Conservation (phyloP, 1,140 invertebrate species). For the Nebria ingens region DNA sequence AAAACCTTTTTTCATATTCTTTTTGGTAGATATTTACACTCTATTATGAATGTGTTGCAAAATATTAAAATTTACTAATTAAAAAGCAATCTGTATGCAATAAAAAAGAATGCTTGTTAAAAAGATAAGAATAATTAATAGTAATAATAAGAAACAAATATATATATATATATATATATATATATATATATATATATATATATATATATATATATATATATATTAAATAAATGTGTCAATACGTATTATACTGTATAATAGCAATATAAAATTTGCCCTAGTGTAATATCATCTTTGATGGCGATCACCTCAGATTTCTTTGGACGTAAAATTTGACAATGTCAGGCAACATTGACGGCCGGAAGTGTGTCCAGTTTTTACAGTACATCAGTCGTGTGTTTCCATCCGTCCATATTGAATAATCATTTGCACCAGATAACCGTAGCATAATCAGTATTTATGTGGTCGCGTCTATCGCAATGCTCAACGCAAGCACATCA, state of each 20-base stretch:
- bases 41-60: no score
- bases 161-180: no score
- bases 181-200: no score
- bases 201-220: no score
- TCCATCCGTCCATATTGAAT: neutral
- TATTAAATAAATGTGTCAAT: no score
- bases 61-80: no score
- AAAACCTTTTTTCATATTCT: no score
- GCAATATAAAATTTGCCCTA: neutral
- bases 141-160: no score
- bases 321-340: slow-evolving; percentile 4
- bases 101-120: no score
- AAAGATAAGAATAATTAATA: no score
- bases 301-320: slow-evolving; percentile 3
- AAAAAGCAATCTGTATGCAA: no score
- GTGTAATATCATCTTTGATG: neutral
- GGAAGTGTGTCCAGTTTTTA: slow-evolving; percentile 6
- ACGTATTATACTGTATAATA: neutral
- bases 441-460: neutral
- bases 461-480: neutral
- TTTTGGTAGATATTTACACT: no score
- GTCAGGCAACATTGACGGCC: slow-evolving; percentile 5
- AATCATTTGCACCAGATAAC: neutral
- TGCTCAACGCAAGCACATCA: slow-evolving; percentile 2
- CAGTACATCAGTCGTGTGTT: slow-evolving; percentile 4